Base-by-base conservation (phyloP, 2,888 invertebrate genomes). In the Catocala sponsa region DNA sequence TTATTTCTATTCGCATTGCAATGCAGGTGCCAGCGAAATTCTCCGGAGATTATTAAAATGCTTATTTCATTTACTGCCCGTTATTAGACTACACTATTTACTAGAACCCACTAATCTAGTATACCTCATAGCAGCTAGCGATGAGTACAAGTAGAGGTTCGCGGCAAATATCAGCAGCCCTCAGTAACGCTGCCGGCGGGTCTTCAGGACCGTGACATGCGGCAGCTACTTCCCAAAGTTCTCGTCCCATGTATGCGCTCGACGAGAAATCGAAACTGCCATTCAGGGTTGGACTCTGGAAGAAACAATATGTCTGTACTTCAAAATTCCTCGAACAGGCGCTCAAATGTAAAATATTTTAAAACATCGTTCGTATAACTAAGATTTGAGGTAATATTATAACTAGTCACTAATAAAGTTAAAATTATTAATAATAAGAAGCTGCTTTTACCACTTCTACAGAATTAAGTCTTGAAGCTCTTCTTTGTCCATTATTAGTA, bases 121-220 rank as follows among this genome's bases (percentile, higher is more conserved):
- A 38, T 78, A 96, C 96, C 95, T 97, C 96, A 80, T 96, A 97
- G 81, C 96, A 96, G 63, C 96, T 96, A 11, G 97, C 97, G 47
- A 97, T 91, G 63, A 97, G 94, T 10, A 96, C 96, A 7, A 97
- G 89, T 58, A 96, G 81, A 0, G 97, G 96, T 72, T 95, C 95
- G 35, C 94, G 90, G 64, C 95, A 95, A 44, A 90, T 74, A 42
- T 94, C 93, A 0, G 96, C 95, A 5, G 96, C 95, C 11, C 95
- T 94, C 12, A 96, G 81, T 35, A 97, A 83, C 9, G 96, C 95
- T 10, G 95, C 95, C 0, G 96, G 96, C 11, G 97, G 96, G 87
- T 97, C 97, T 67, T 95, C 96, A 52, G 96, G 96, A 44, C 96
- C 96, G 79, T 96, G 96, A 73, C 96, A 96, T 42, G 95, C 95